Conservation (phyloP, 2,888 invertebrate genomes). For the Seira musarum region DNA sequence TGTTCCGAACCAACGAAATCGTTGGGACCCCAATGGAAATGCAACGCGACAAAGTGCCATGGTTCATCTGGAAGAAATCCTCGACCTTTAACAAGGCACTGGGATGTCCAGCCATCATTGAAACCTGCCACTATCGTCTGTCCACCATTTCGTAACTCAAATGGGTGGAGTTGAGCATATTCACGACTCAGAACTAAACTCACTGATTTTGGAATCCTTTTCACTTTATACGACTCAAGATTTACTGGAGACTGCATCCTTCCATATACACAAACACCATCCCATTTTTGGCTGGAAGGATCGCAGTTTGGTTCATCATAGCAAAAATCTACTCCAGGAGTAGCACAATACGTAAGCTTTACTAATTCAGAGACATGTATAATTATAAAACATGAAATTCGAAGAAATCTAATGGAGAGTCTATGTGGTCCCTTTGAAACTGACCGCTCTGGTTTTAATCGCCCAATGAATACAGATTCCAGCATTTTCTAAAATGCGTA, state of each 20-base stretch:
- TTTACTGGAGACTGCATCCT: constrained; percentile 42
- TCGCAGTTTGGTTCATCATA: constrained; percentile 25
- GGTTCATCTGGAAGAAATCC: constrained; percentile 47
- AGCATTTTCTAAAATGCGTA: background rate
- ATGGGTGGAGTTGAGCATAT: constrained; percentile 29
- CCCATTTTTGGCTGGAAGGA: constrained; percentile 25
- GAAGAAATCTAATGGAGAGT: too few species aligned
- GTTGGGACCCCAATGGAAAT: constrained; percentile 58
- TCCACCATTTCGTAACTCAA: constrained; percentile 43
- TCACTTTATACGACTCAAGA: constrained; percentile 24
- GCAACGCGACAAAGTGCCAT: constrained; percentile 40
- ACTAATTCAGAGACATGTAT: too few species aligned
- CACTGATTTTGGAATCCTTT: constrained; percentile 25
- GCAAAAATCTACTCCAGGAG: constrained; percentile 9
- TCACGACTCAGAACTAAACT: constrained; percentile 33
- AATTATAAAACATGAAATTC: too few species aligned
- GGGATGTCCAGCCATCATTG: constrained; percentile 35
- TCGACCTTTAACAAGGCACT: constrained; percentile 47
- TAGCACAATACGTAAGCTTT: too few species aligned
- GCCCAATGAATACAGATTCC: background rate
- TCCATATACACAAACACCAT: constrained; percentile 20
- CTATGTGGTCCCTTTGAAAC: background rate
- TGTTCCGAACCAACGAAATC: constrained; percentile 48
- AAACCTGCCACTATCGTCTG: constrained; percentile 39
- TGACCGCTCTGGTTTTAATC: background rate